These are phyloP conservation scores for Smittia aterrima DNA, from an alignment of 2,888 invertebrate species.

Conservation along the genomic window DNA sequence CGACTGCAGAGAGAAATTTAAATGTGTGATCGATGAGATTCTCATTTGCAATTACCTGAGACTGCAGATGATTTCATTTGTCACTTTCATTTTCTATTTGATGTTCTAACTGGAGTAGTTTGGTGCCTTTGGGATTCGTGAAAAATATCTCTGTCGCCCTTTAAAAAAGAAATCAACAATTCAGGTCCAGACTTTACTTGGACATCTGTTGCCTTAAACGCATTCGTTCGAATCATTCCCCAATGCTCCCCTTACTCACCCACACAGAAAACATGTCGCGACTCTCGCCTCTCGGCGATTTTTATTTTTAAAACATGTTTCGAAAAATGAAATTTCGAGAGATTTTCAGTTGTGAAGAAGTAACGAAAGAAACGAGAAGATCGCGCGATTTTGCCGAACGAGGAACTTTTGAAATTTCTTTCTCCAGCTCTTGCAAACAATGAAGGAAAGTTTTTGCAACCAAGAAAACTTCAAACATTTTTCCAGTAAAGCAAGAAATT, in stretches of 20 bases:
- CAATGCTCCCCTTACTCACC: not conserved
- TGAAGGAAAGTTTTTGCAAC: too few species aligned
- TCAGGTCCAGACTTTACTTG: not conserved
- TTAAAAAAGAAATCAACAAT: too few species aligned
- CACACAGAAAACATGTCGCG: not conserved
- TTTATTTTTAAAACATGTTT: constrained; percentile 35
- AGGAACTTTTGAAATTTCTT: constrained; percentile 1
- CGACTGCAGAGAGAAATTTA: too few species aligned
- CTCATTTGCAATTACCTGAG: too few species aligned
- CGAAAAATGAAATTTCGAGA: constrained; percentile 1
- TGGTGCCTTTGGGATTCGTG: too few species aligned
- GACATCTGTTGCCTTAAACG: too few species aligned
- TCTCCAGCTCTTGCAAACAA: not conserved
- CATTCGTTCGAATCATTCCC: not conserved
- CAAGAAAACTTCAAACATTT: constrained; percentile 10
- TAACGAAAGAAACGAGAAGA: constrained; percentile 36
- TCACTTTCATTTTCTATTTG: too few species aligned
- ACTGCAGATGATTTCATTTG: too few species aligned
- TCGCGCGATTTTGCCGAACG: not conserved
- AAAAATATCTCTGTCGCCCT: too few species aligned
- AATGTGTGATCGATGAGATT: too few species aligned
- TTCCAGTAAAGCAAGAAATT: not conserved
- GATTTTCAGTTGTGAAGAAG: constrained; percentile 22
- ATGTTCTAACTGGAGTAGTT: too few species aligned
- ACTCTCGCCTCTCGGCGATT: constrained; percentile 11